A percentile compares a stretch with the other conserved stretches of the same genome.
Evolutionary conservation across 2,888 invertebrate genomes (phyloP).

Genomic region (Thera obeliscata): DNA sequence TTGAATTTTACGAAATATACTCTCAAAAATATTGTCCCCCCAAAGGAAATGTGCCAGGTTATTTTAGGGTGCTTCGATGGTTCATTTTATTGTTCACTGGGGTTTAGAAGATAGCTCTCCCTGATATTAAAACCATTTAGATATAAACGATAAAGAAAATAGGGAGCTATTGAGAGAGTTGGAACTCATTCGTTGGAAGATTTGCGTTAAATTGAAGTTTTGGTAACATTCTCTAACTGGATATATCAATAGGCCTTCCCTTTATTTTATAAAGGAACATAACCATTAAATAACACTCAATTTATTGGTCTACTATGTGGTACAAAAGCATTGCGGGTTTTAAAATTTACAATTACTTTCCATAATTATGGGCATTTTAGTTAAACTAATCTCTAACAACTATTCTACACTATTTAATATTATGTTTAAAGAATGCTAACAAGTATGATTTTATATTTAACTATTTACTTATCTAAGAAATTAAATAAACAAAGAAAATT

Average conservation of each 20-base stretch:
- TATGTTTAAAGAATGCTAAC: too few relatives aligned
- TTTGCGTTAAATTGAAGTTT: slow-evolving; percentile 5
- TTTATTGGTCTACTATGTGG: too few relatives aligned
- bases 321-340: too few relatives aligned
- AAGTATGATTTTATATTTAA: too few relatives aligned
- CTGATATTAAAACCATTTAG: slow-evolving; percentile 28
- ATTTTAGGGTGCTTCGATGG: slow-evolving; percentile 35
- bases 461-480: background rate
- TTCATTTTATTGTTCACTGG: slow-evolving; percentile 40
- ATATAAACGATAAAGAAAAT: slow-evolving; percentile 19
- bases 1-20: too few relatives aligned
- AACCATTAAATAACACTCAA: too few relatives aligned
- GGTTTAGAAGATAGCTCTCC: slow-evolving; percentile 23
- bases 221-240: slow-evolving; percentile 2
- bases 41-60: slow-evolving; percentile 23
- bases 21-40: background rate
- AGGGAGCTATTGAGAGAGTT: slow-evolving; percentile 2
- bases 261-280: too few relatives aligned
- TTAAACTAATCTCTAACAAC: too few relatives aligned
- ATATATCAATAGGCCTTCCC: background rate
- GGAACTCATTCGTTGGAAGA: background rate
- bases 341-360: too few relatives aligned
- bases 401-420: too few relatives aligned
- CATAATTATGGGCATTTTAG: too few relatives aligned
- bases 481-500: slow-evolving; percentile 21